These are phyloP conservation scores for Chaenodraco wilsoni DNA, from an alignment of 2,797 vertebrate genomes.

Conservation along the genomic window DNA sequence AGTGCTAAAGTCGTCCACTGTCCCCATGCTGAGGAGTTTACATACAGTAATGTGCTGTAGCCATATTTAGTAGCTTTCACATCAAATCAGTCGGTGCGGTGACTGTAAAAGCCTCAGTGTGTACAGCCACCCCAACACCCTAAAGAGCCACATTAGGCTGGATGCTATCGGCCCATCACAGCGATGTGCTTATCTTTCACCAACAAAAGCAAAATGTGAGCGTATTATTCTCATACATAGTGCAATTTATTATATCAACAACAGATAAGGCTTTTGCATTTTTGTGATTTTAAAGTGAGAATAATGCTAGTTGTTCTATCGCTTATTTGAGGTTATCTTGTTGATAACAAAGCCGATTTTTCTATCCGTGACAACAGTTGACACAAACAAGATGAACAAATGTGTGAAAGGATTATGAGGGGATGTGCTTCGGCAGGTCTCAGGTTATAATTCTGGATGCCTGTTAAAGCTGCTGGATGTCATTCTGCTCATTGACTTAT, in stretches of 20 bases:
- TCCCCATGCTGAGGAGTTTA: constrained; percentile 49
- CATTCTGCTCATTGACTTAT: neutral
- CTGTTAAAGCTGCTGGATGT: neutral
- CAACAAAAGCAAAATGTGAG: constrained; percentile 41
- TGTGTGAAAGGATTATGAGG: constrained; percentile 33
- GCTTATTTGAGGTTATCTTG: constrained; percentile 36
- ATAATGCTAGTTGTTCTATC: constrained; percentile 32
- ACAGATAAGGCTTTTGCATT: constrained; percentile 32
- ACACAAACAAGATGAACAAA: constrained; percentile 40
- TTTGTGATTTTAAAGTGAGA: constrained; percentile 28
- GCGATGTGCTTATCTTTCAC: constrained; percentile 42
- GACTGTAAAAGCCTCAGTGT: constrained; percentile 22
- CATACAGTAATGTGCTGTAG: constrained; percentile 43
- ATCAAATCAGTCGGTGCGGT: constrained; percentile 39
- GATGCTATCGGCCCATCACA: constrained; percentile 36
- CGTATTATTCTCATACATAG: constrained; percentile 26
- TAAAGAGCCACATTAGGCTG: constrained; percentile 17
- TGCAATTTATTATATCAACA: constrained; percentile 23
- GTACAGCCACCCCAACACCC: constrained; percentile 21
- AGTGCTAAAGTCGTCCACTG: constrained; percentile 45
- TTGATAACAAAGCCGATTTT: constrained; percentile 31
- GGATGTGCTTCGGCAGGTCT: constrained; percentile 1
- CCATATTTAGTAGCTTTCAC: constrained; percentile 48
- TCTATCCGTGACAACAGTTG: constrained; percentile 12
- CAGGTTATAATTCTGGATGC: neutral